phyloP scores from a whole-genome alignment of 2,888 invertebrate genomes.

The Rosalia funebris region DNA sequence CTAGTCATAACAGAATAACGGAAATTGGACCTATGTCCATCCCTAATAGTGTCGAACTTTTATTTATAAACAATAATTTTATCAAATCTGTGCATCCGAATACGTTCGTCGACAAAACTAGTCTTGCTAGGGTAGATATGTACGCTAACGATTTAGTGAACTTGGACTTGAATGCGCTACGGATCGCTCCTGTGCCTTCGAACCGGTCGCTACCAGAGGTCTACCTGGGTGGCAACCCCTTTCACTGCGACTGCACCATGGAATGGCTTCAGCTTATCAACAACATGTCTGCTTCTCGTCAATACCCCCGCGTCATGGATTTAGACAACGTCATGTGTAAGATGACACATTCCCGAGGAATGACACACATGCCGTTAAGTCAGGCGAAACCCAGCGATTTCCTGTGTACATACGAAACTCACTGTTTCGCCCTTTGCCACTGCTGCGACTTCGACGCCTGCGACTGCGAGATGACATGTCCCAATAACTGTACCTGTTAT shows the following conservation, averaged over 20 bases:
- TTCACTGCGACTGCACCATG: slow-evolving; percentile 95
- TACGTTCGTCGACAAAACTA: slow-evolving; percentile 86
- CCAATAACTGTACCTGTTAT: slow-evolving; percentile 92
- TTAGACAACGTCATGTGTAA: slow-evolving; percentile 88
- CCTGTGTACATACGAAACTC: slow-evolving; percentile 90
- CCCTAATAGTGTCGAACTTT: slow-evolving; percentile 86
- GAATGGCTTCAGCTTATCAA: slow-evolving; percentile 93
- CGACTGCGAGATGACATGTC: slow-evolving; percentile 97
- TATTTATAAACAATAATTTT: slow-evolving; percentile 90
- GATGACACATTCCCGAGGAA: slow-evolving; percentile 84
- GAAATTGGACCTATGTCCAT: slow-evolving; percentile 86
- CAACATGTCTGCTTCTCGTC: slow-evolving; percentile 82
- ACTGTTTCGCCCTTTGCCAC: slow-evolving; percentile 94
- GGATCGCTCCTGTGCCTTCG: slow-evolving; percentile 77
- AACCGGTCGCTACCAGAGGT: slow-evolving; percentile 86
- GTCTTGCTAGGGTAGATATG: slow-evolving; percentile 87
- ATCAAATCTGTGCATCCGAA: slow-evolving; percentile 83
- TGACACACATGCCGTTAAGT: slow-evolving; percentile 80
- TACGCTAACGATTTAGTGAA: slow-evolving; percentile 88
- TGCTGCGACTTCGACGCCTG: slow-evolving; percentile 97
- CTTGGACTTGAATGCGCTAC: slow-evolving; percentile 82
- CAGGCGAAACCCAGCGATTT: slow-evolving; percentile 85
- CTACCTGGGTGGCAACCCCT: slow-evolving; percentile 92
- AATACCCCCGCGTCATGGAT: slow-evolving; percentile 90
- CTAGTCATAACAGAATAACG: slow-evolving; percentile 87